Evolutionary conservation across 2,113 vertebrate species (phyloP).

Genomic region (Rhagologus leucostigma): DNA sequence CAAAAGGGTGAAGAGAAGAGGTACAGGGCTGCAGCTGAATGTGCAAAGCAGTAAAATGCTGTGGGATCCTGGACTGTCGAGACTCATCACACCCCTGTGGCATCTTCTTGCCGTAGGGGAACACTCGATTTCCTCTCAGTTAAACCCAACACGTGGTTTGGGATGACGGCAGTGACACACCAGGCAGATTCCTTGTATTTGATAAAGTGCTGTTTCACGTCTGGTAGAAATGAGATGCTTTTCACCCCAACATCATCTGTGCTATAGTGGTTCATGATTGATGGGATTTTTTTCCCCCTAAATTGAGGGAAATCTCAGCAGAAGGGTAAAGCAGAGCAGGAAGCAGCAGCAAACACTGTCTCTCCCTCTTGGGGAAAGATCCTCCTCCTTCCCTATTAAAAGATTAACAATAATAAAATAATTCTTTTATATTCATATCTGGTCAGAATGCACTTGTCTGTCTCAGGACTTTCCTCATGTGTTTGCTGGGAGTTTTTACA

Average conservation of each 20-base stretch:
- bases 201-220: background rate
- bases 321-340: background rate
- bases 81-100: background rate
- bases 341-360: background rate
- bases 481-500: background rate
- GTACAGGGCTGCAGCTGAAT: background rate
- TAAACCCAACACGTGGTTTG: rapidly evolving
- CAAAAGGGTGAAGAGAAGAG: background rate
- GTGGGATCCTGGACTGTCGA: background rate
- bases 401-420: background rate
- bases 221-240: background rate
- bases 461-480: background rate
- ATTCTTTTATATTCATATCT: background rate
- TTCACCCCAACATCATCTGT: background rate
- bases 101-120: background rate
- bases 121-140: background rate
- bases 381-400: background rate
- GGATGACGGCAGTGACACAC: rapidly evolving
- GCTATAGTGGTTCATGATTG: background rate
- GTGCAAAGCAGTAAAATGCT: background rate
- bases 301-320: background rate
- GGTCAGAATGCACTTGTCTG: background rate
- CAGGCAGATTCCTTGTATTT: background rate
- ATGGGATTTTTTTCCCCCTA: background rate
- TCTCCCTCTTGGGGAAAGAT: background rate